phyloP scores from a whole-genome alignment of 2,113 vertebrate genomes.

The Theristicus caerulescens region DNA sequence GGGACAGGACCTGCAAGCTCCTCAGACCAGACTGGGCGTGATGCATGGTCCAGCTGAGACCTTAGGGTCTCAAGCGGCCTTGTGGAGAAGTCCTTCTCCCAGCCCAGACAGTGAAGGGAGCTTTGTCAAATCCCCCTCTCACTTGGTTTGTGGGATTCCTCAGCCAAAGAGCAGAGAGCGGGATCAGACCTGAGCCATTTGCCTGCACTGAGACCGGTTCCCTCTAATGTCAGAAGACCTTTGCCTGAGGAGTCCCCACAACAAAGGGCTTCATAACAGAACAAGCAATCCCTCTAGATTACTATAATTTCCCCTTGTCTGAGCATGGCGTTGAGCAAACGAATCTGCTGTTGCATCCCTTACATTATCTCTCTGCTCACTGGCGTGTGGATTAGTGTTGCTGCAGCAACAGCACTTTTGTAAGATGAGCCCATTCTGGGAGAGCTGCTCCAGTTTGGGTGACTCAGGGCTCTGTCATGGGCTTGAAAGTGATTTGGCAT shows the following conservation, averaged over 20 bases:
- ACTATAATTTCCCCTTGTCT: not conserved
- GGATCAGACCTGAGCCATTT: not conserved
- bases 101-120: not conserved
- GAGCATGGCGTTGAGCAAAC: not conserved
- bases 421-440: not conserved
- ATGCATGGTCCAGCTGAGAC: not conserved
- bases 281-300: not conserved
- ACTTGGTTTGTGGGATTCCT: not conserved
- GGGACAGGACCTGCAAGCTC: not conserved
- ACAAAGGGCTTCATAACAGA: not conserved
- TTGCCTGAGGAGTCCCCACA: not conserved
- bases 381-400: not conserved
- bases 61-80: not conserved
- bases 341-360: not conserved
- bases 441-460: slow-evolving; percentile 8
- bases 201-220: rapidly evolving
- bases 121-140: not conserved
- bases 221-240: not conserved
- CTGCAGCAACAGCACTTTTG: slow-evolving; percentile 43
- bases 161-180: not conserved
- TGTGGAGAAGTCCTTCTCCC: not conserved
- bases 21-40: not conserved
- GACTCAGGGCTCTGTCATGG: slow-evolving; percentile 44
- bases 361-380: not conserved
- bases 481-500: slow-evolving; percentile 13